A percentile compares a stretch with the other conserved stretches of the same genome.
Evolutionary conservation across 1,140 invertebrate genomes (phyloP).

Genomic region (Bactericera cockerelli): DNA sequence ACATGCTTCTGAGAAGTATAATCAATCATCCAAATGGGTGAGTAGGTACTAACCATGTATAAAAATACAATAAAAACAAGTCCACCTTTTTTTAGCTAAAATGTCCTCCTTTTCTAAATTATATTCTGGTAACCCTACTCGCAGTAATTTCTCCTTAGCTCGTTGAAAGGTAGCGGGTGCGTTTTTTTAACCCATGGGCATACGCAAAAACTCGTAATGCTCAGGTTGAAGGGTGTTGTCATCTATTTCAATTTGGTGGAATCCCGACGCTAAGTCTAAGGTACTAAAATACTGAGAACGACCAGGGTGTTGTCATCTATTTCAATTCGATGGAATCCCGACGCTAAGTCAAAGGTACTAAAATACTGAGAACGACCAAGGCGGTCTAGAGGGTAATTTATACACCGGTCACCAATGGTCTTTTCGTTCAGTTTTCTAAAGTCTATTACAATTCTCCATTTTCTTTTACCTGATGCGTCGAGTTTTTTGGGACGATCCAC

Average conservation of each 20-base stretch:
- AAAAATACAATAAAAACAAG: too few relatives aligned
- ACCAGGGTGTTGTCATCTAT: too few relatives aligned
- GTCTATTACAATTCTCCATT: constrained; percentile 28
- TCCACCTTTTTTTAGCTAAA: too few relatives aligned
- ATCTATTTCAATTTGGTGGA: too few relatives aligned
- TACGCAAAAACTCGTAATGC: constrained; percentile 25
- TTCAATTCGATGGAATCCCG: constrained; percentile 36
- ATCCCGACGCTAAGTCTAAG: too few relatives aligned
- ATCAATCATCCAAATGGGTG: too few relatives aligned
- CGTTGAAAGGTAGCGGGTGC: constrained; percentile 29
- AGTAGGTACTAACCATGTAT: too few relatives aligned
- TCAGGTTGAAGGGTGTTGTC: constrained; percentile 34
- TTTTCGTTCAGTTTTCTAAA: constrained; percentile 27
- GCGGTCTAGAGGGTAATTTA: constrained; percentile 30
- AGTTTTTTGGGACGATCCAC: constrained; percentile 21
- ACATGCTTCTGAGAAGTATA: too few relatives aligned
- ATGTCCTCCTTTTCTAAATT: too few relatives aligned
- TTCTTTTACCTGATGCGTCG: constrained; percentile 20
- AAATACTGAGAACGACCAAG: constrained; percentile 30
- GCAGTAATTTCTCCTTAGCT: neutral
- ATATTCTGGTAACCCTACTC: too few relatives aligned
- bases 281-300: too few relatives aligned
- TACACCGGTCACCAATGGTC: constrained; percentile 29
- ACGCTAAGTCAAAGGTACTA: constrained; percentile 31
- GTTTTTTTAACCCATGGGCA: constrained; percentile 29